Base-by-base conservation (phyloP, 2,888 invertebrate genomes). In the Drosophila cyrtoloma region DNA sequence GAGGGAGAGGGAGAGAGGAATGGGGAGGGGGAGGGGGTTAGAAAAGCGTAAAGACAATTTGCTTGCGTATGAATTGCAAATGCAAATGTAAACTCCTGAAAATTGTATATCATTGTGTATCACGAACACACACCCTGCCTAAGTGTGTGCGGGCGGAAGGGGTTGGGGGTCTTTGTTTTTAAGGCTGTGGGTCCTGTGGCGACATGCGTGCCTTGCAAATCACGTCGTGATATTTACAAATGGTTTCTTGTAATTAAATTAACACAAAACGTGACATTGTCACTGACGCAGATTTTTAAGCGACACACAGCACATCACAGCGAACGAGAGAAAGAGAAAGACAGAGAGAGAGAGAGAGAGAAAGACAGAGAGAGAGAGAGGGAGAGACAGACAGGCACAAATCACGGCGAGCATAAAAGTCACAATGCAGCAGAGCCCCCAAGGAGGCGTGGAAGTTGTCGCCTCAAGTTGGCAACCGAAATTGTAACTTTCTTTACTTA, bases 221-320 rank as follows among this genome's bases (percentile, higher is more conserved):
- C 87, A 87, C 89, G 87, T 87, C 89, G 83, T 83, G 83, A 89
- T 87, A 87, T 87, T 87, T 87, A 87, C 87, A 87, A 87, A 87
- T 87, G 87, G 86, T 87, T 89, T 89, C 86, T 87, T 87, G 87
- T 87, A 87, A 87, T 87, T 87, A 89, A 87, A 87, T 87, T 87
- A 89, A 87, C 87, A 87, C 89, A 87, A 87, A 89, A 87, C 87
- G 87, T 87, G 87, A 87, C 87, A 87, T 89, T 89, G 89, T 81
- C 89, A 89, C 87, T 87, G 87, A 77, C 79, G 81, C 83, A 86
- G 86, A 89, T 86, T 87, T 89, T 87, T 84, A 89, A 89, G 85
- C 81, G 77, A 77, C 82, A 71, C 50, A 68, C 57, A 68, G 56
- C 47, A 61, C 57, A 63, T 44, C 42, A 16, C 58, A 39, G 28